Evolutionary conservation across 1,140 invertebrate genomes (phyloP).

Genomic region (Patella vulgata): DNA sequence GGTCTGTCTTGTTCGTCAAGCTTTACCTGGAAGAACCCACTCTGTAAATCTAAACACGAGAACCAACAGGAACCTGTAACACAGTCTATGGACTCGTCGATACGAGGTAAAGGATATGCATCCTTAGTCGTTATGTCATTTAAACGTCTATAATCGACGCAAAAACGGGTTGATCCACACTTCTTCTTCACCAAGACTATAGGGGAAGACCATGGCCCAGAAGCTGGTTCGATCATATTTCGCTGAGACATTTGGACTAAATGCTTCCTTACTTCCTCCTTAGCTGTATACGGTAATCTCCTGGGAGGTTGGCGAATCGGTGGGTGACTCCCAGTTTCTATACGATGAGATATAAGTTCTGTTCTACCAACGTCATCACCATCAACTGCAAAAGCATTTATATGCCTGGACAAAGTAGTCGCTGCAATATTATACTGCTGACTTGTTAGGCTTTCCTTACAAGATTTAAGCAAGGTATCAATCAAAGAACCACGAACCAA

Average conservation of each 20-base stretch:
- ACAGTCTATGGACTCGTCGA: constrained; percentile 64
- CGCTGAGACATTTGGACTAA: constrained; percentile 27
- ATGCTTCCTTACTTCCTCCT: constrained; percentile 22
- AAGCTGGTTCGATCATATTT: constrained; percentile 24
- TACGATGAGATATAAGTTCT: too few species aligned
- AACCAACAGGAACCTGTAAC: constrained; percentile 62
- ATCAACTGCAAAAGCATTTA: too few species aligned
- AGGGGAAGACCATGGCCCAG: constrained; percentile 26
- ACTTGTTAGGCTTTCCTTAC: too few species aligned
- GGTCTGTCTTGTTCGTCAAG: constrained; percentile 32
- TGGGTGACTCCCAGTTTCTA: constrained; percentile 26
- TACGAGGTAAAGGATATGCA: constrained; percentile 67
- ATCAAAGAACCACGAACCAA: too few species aligned
- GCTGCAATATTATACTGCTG: too few species aligned
- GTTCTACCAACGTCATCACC: too few species aligned
- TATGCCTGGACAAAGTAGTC: too few species aligned
- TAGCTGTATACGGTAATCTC: constrained; percentile 28
- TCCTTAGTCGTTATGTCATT: constrained; percentile 65
- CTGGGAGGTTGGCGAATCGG: constrained; percentile 33
- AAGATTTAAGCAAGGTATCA: too few species aligned
- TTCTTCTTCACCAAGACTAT: constrained; percentile 23
- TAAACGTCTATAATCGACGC: constrained; percentile 51
- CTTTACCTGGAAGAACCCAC: constrained; percentile 68
- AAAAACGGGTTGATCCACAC: constrained; percentile 19
- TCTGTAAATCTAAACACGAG: constrained; percentile 65